phyloP scores from a whole-genome alignment of 2,797 vertebrate genomes.

The Gallirallus australis region DNA sequence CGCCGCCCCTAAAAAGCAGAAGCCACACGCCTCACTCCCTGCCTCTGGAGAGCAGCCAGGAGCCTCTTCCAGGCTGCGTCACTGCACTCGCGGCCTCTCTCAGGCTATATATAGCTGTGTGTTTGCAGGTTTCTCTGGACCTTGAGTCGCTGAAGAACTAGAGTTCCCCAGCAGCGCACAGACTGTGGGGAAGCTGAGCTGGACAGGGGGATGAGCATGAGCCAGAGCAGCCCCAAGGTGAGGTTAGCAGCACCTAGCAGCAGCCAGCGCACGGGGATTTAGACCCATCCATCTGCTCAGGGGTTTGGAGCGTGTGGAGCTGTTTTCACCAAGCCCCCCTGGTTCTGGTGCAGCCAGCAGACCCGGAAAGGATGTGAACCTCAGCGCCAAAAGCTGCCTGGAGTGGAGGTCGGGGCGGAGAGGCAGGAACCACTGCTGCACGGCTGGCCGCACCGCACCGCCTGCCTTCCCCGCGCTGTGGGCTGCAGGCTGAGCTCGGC shows the following conservation, averaged over 20 bases:
- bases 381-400: background rate
- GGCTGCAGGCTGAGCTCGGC: background rate
- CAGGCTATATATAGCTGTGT: constrained; percentile 50
- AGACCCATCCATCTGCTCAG: background rate
- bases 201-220: background rate
- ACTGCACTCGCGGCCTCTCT: constrained; percentile 29
- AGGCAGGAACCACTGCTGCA: background rate
- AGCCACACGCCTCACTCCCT: background rate
- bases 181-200: background rate
- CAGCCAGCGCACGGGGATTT: fast-evolving
- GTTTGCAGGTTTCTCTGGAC: constrained; percentile 66
- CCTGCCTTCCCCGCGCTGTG: background rate
- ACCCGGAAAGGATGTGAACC: background rate
- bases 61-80: constrained; percentile 49
- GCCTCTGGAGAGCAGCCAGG: constrained; percentile 46
- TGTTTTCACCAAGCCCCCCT: background rate
- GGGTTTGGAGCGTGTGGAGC: background rate
- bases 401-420: background rate
- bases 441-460: background rate
- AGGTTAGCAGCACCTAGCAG: background rate
- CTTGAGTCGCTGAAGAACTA: background rate
- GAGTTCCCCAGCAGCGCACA: background rate
- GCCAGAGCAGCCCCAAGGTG: background rate
- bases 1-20: constrained; percentile 13
- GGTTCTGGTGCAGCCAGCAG: background rate